Evolutionary conservation across 2,797 vertebrate species (phyloP).

Genomic region (Pogoniulus pusillus): DNA sequence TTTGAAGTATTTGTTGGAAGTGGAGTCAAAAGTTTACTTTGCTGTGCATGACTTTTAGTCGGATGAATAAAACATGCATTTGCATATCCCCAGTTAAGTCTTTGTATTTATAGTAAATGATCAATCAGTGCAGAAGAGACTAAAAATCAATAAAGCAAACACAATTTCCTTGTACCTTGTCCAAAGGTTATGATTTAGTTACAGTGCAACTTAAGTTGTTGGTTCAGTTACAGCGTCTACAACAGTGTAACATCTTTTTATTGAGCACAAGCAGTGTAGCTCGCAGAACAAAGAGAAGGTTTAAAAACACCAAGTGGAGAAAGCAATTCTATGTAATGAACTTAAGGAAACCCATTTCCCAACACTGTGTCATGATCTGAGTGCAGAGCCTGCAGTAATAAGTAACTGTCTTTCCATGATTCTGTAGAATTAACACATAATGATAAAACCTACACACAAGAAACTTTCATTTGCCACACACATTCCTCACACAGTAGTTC

Average conservation of each 20-base stretch:
- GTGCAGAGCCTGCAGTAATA: neutral
- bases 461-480: neutral
- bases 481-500: neutral
- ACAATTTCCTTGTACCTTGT: conserved; percentile 65
- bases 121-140: conserved; percentile 35
- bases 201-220: conserved; percentile 70
- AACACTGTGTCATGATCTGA: neutral
- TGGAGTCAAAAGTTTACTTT: neutral
- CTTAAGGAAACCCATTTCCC: neutral
- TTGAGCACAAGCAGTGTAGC: conserved; percentile 34
- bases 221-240: conserved; percentile 58
- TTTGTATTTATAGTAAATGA: conserved; percentile 34
- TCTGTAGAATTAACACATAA: neutral
- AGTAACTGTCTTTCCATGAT: neutral
- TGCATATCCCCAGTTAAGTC: conserved; percentile 19
- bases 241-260: conserved; percentile 67
- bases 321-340: neutral
- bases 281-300: conserved; percentile 40
- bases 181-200: conserved; percentile 74
- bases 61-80: neutral
- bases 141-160: conserved; percentile 66
- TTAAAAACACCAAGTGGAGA: conserved; percentile 55
- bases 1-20: neutral
- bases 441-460: neutral
- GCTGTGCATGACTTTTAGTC: neutral